Conservation (phyloP, 1,140 invertebrate species). For the Druon quercuslanigerum region DNA sequence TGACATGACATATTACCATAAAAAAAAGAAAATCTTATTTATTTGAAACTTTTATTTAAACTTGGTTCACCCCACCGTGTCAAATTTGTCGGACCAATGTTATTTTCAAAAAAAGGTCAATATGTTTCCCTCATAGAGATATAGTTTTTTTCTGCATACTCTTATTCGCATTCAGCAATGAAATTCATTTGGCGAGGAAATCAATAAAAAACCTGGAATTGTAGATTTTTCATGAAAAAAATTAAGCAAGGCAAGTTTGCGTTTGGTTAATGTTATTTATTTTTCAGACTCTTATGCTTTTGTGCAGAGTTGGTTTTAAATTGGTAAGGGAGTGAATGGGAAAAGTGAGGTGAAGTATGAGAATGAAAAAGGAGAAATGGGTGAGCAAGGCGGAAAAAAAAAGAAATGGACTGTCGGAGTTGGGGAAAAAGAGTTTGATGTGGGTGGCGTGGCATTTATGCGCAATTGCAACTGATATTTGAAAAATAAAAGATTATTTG, state of each 20-base stretch:
- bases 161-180: no score
- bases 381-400: conserved; percentile 12
- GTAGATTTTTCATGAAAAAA: conserved; percentile 4
- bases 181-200: not conserved
- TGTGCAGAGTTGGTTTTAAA: conserved; percentile 21
- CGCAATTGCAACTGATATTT: conserved; percentile 8
- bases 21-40: no score
- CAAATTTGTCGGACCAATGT: no score
- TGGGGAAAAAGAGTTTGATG: conserved; percentile 13
- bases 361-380: conserved; percentile 17
- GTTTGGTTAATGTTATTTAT: conserved; percentile 8
- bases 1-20: no score
- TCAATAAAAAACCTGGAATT: not conserved
- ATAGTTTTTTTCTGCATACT: no score
- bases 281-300: conserved; percentile 27
- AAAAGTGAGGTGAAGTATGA: conserved; percentile 27
- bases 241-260: conserved; percentile 23
- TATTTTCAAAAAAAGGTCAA: no score
- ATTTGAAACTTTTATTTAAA: no score
- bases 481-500: conserved; percentile 13
- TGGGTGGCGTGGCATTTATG: conserved; percentile 23
- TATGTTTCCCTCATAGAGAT: not conserved
- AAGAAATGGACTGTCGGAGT: not conserved
- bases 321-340: not conserved
- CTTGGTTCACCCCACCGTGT: no score